A percentile compares a stretch with the other conserved stretches of the same genome.
Conservation (phyloP, 2,113 vertebrate genomes). For the Oncorhynchus clarkii region DNA sequence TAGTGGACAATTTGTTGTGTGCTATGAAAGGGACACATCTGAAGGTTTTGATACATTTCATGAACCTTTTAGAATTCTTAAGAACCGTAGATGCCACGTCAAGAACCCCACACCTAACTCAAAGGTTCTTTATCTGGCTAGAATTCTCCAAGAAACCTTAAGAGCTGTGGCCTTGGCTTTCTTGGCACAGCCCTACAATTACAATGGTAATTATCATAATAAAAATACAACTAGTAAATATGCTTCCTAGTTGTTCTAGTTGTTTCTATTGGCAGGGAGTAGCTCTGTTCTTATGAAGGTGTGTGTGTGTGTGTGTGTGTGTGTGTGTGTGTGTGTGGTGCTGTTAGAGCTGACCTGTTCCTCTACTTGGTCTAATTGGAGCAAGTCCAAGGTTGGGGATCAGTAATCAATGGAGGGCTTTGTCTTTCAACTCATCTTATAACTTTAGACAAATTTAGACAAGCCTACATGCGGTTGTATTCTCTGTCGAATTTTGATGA, state of each 20-base stretch:
- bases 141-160: too few species aligned
- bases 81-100: too few species aligned
- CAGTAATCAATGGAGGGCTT: background rate
- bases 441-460: background rate
- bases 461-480: background rate
- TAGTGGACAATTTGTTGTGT: too few species aligned
- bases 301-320: background rate
- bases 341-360: too few species aligned
- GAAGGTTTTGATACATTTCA: too few species aligned
- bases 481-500: background rate
- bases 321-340: background rate
- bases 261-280: background rate
- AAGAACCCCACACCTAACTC: too few species aligned
- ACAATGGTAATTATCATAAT: constrained; percentile 50
- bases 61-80: too few species aligned
- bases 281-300: background rate
- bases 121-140: too few species aligned
- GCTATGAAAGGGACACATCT: too few species aligned
- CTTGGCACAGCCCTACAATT: constrained; percentile 43
- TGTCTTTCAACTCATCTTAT: background rate
- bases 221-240: constrained; percentile 55
- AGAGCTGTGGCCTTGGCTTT: background rate
- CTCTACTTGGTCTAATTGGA: too few species aligned
- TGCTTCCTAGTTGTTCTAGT: constrained; percentile 28
- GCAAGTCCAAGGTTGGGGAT: background rate